Evolutionary conservation across 2,797 vertebrate species (phyloP).

Genomic region (Anas georgica): DNA sequence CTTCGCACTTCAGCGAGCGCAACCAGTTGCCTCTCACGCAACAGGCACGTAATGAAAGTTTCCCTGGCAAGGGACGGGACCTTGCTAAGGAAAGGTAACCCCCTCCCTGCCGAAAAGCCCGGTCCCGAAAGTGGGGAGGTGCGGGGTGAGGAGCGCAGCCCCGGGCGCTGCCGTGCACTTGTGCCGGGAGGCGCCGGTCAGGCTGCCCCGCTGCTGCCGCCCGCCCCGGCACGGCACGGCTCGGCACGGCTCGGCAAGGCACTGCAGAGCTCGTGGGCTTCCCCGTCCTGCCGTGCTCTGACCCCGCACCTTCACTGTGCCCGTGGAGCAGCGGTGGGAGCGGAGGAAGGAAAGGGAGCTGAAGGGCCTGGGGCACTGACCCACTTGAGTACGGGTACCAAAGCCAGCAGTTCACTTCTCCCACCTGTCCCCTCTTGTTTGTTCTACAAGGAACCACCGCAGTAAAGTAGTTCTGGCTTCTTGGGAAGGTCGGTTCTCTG

Average conservation of each 20-base stretch:
- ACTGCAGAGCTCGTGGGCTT: too few species aligned
- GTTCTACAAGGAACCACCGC: background rate
- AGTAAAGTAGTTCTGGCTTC: background rate
- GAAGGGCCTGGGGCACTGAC: fast-evolving
- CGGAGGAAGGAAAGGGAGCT: background rate
- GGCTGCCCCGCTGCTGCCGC: background rate
- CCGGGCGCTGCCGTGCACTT: background rate
- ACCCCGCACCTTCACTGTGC: background rate
- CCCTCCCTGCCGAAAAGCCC: background rate
- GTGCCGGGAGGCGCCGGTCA: background rate
- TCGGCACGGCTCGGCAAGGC: too few species aligned
- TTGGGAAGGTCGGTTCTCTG: background rate
- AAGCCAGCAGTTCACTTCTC: fast-evolving
- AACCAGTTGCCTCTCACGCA: background rate
- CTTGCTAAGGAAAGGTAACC: slow-evolving; percentile 2
- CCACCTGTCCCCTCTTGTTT: background rate
- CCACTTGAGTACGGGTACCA: background rate
- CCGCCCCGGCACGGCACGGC: too few species aligned
- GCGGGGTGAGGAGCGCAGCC: background rate
- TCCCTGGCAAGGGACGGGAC: background rate
- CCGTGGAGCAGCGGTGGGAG: background rate
- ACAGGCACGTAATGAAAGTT: background rate
- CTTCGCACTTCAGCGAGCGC: background rate
- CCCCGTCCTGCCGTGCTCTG: too few species aligned
- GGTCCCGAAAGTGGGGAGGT: background rate